These are phyloP conservation scores for Pavo muticus DNA, from an alignment of 2,113 vertebrate genomes.

Conservation along the genomic window DNA sequence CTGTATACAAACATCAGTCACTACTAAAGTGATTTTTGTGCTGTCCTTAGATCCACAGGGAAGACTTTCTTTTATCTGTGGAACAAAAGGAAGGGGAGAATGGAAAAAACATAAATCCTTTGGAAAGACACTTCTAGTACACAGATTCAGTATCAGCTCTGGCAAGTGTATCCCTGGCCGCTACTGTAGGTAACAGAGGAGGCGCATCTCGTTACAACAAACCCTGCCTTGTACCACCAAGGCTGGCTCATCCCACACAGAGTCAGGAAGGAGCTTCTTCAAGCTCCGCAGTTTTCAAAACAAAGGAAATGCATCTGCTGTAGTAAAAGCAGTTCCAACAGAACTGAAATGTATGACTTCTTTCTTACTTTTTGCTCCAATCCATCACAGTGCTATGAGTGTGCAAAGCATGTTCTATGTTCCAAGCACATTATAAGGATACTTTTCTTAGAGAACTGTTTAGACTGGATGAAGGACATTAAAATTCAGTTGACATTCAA, in stretches of 20 bases:
- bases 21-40: not conserved
- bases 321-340: not conserved
- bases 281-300: not conserved
- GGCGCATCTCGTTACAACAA: not conserved
- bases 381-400: not conserved
- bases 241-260: not conserved
- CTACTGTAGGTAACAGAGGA: not conserved
- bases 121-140: not conserved
- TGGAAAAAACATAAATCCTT: not conserved
- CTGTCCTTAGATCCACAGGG: not conserved
- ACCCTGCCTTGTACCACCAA: not conserved
- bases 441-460: not conserved
- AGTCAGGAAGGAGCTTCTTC: not conserved
- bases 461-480: not conserved
- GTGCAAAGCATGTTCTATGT: not conserved
- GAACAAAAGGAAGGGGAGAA: not conserved
- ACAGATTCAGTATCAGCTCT: not conserved
- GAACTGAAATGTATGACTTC: not conserved
- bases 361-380: not conserved
- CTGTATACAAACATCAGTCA: not conserved
- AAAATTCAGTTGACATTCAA: not conserved
- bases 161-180: not conserved
- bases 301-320: not conserved
- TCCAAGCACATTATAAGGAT: not conserved
- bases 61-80: not conserved